Percentiles rank a stretch among this genome's conserved stretches.
Conservation (phyloP, 2,113 vertebrate genomes). For the Nestor notabilis region DNA sequence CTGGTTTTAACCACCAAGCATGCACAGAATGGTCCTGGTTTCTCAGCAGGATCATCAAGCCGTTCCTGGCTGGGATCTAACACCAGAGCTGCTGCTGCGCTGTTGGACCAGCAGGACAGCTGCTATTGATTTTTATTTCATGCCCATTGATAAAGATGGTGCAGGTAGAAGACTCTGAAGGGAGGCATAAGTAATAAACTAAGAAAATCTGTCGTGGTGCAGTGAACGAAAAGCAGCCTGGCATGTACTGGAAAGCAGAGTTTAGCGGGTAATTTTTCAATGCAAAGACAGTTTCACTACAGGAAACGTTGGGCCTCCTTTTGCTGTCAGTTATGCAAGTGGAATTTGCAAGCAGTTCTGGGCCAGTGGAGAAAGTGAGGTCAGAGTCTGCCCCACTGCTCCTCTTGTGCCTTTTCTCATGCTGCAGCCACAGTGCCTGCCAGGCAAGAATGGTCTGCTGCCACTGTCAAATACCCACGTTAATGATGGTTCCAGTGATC, state of each 20-base stretch:
- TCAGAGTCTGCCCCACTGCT: neutral
- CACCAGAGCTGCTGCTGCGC: neutral
- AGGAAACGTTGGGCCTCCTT: neutral
- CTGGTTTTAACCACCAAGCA: neutral
- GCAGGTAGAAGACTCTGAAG: conserved; percentile 15
- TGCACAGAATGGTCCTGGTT: neutral
- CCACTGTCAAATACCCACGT: accelerated
- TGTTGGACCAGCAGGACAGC: neutral
- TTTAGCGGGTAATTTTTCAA: conserved; percentile 19
- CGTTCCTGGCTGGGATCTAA: neutral
- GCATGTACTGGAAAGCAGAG: conserved; percentile 11
- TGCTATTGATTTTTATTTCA: conserved; percentile 38
- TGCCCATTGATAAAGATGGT: neutral
- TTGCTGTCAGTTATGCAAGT: neutral
- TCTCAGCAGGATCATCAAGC: neutral
- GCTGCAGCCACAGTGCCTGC: accelerated
- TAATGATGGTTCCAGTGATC: neutral
- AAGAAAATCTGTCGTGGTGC: neutral
- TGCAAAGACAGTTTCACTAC: neutral
- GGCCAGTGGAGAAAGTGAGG: neutral
- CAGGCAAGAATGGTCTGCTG: neutral
- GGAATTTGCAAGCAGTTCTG: conserved; percentile 14
- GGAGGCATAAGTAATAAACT: conserved; percentile 31
- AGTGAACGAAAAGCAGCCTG: neutral
- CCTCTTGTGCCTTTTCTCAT: neutral